Percentiles rank a stretch among this genome's conserved stretches.
Evolutionary conservation across 2,797 vertebrate species (phyloP).

Genomic region (Mormyrus proboscirostris): DNA sequence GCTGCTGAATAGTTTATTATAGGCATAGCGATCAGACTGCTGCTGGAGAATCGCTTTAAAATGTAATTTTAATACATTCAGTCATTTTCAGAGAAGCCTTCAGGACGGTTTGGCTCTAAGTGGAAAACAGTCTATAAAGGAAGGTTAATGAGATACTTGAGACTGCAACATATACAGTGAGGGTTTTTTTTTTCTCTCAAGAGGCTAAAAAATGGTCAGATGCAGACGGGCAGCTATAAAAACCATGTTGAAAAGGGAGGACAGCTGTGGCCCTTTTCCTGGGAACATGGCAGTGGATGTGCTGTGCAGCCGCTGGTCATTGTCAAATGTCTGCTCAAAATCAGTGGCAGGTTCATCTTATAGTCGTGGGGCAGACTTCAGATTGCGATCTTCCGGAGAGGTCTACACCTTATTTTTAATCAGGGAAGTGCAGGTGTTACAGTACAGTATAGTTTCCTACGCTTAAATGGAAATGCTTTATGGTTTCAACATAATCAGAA

Average conservation of each 20-base stretch:
- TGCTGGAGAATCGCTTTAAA: constrained; percentile 21
- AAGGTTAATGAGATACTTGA: constrained; percentile 28
- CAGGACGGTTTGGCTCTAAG: constrained; percentile 14
- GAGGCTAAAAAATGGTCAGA: constrained; percentile 4
- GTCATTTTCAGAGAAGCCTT: constrained; percentile 11
- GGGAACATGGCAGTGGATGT: not conserved
- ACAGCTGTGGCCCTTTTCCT: not conserved
- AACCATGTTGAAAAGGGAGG: not conserved
- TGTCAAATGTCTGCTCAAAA: not conserved
- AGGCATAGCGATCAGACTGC: not conserved
- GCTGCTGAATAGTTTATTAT: not conserved
- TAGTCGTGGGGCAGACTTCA: not conserved
- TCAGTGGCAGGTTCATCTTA: not conserved
- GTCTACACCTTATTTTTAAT: not conserved
- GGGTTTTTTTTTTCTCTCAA: constrained; percentile 9
- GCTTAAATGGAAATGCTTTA: not conserved
- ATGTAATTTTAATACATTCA: constrained; percentile 18
- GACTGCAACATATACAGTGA: constrained; percentile 19
- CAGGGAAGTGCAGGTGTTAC: not conserved
- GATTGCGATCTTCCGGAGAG: not conserved
- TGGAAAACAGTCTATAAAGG: constrained; percentile 24
- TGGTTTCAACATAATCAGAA: not conserved
- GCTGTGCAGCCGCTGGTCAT: not conserved
- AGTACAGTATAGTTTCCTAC: not conserved
- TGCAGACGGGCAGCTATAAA: not conserved